phyloP scores from a whole-genome alignment of 1,140 invertebrate genomes.

The Ephestia elutella region DNA sequence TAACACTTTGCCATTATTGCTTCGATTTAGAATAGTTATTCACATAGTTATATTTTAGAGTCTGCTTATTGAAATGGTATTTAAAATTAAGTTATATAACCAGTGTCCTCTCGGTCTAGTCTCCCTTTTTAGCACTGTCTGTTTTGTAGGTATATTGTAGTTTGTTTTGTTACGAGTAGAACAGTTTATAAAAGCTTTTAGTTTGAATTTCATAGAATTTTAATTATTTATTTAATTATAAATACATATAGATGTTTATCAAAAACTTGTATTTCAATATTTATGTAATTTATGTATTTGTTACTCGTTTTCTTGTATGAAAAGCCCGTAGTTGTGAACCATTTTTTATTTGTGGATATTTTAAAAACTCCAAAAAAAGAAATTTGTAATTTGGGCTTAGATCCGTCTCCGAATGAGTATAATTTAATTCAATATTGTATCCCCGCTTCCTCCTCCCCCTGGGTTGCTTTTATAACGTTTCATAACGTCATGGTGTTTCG shows the following conservation, averaged over 20 bases:
- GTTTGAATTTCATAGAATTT: no score
- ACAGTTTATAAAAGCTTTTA: not conserved
- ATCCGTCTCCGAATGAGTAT: no score
- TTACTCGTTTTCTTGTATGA: no score
- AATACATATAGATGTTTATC: no score
- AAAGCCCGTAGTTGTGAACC: no score
- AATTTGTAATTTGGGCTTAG: no score
- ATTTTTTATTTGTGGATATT: no score
- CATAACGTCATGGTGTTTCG: constrained; percentile 50
- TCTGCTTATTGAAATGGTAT: not conserved
- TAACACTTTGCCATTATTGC: no score
- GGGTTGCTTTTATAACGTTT: constrained; percentile 60
- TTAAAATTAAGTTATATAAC: not conserved
- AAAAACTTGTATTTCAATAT: no score
- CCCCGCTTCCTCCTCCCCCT: constrained; percentile 43
- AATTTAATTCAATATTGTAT: constrained; percentile 37
- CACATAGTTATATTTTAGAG: not conserved
- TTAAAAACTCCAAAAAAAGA: no score
- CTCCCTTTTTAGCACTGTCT: not conserved
- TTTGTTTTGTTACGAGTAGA: not conserved
- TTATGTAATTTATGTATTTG: no score
- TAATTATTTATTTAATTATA: no score
- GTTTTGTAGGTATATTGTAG: not conserved
- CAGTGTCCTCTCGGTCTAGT: not conserved
- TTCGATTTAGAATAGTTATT: not conserved